phyloP scores from a whole-genome alignment of 1,140 invertebrate genomes.

The Drosophila rufa region DNA sequence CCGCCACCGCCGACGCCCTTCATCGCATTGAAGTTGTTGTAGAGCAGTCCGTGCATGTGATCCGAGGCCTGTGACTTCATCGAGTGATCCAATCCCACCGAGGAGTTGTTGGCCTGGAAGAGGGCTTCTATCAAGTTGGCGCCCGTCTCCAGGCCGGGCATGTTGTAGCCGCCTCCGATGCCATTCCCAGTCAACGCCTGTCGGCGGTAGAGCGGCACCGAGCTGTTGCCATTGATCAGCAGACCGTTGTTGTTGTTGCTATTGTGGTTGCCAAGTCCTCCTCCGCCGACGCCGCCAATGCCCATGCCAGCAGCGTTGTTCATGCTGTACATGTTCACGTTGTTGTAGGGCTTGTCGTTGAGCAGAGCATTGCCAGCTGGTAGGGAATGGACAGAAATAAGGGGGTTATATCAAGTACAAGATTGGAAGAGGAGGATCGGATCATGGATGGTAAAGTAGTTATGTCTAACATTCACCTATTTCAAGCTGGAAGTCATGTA shows the following conservation, averaged over 20 bases:
- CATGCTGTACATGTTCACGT: slow-evolving; percentile 51
- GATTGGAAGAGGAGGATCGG: background rate
- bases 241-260: slow-evolving; percentile 48
- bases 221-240: slow-evolving; percentile 68
- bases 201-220: slow-evolving; percentile 86
- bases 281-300: slow-evolving; percentile 2
- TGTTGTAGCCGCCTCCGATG: slow-evolving; percentile 65
- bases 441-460: background rate
- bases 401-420: background rate
- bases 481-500: too few relatives aligned
- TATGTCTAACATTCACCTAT: too few relatives aligned
- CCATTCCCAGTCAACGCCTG: slow-evolving; percentile 82
- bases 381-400: background rate
- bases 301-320: slow-evolving; percentile 22
- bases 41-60: slow-evolving; percentile 64
- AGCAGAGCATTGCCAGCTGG: slow-evolving; percentile 52
- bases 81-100: slow-evolving; percentile 48
- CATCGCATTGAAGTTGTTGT: slow-evolving; percentile 73
- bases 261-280: slow-evolving; percentile 13
- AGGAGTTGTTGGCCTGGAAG: slow-evolving; percentile 75
- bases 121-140: slow-evolving; percentile 75
- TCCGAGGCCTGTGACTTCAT: slow-evolving; percentile 60
- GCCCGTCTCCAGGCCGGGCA: slow-evolving; percentile 63
- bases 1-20: slow-evolving; percentile 46
- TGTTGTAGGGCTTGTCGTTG: slow-evolving; percentile 65